These are phyloP conservation scores for Meteorus colon DNA, from an alignment of 2,888 invertebrate genomes.

Conservation along the genomic window DNA sequence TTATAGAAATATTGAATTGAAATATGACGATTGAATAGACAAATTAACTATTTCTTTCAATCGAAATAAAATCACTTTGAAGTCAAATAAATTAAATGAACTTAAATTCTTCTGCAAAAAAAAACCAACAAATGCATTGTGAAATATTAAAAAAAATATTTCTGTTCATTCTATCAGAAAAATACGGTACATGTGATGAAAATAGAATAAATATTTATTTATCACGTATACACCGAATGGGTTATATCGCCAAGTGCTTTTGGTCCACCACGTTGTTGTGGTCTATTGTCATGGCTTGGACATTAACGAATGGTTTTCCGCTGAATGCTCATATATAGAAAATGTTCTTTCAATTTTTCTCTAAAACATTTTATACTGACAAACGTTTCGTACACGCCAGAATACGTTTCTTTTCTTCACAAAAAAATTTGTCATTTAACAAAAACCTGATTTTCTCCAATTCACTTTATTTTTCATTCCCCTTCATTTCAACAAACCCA, in stretches of 20 bases:
- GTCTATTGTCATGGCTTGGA: conserved; percentile 61
- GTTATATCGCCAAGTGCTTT: not conserved
- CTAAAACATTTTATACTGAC: conserved; percentile 6
- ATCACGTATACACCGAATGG: conserved; percentile 48
- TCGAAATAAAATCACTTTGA: too few species aligned
- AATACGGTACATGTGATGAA: conserved; percentile 22
- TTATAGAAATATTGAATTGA: too few species aligned
- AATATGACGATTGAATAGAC: too few species aligned
- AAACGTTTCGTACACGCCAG: conserved; percentile 29
- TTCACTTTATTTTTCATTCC: not conserved
- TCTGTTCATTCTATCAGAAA: not conserved
- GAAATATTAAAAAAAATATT: not conserved
- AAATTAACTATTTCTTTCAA: too few species aligned
- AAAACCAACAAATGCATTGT: too few species aligned
- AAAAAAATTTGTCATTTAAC: not conserved
- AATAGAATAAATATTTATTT: conserved; percentile 64
- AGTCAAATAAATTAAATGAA: not conserved
- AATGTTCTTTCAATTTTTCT: conserved; percentile 50
- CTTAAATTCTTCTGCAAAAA: not conserved
- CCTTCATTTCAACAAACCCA: not conserved
- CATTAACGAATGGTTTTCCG: conserved; percentile 65
- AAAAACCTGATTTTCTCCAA: not conserved
- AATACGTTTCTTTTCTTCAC: conserved; percentile 31
- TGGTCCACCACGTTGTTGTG: conserved; percentile 42
- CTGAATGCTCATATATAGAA: conserved; percentile 43